Percentiles rank a stretch among this genome's conserved stretches.
Evolutionary conservation across 2,888 invertebrate genomes (phyloP).

Genomic region (Drosophila cracens): DNA sequence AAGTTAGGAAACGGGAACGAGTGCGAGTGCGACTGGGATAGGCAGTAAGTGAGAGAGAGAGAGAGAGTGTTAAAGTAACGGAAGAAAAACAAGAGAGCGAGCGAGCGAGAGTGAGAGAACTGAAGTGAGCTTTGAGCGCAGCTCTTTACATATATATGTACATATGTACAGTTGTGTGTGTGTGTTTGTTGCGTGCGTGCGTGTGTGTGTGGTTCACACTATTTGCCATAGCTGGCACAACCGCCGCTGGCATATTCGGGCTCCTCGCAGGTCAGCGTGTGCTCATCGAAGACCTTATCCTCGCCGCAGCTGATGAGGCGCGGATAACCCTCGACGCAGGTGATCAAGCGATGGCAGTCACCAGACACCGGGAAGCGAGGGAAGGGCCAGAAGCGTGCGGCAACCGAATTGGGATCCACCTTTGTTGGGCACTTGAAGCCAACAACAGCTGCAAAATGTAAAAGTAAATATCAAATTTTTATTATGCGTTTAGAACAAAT

Average conservation of each 20-base stretch:
- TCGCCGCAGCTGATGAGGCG: slow-evolving; percentile 95
- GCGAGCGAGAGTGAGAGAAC: slow-evolving; percentile 8
- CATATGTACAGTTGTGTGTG: slow-evolving; percentile 41
- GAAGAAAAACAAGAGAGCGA: neutral
- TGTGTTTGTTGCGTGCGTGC: neutral
- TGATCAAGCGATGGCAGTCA: slow-evolving; percentile 94
- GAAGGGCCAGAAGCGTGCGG: slow-evolving; percentile 96
- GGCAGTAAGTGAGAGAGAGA: slow-evolving; percentile 9
- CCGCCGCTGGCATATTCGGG: slow-evolving; percentile 82
- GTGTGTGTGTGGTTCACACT: slow-evolving; percentile 27
- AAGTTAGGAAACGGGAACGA: slow-evolving; percentile 21
- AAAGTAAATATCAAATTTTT: neutral
- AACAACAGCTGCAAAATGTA: slow-evolving; percentile 89
- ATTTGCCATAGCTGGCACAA: slow-evolving; percentile 82
- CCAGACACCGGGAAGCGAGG: slow-evolving; percentile 95
- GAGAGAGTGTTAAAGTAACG: neutral
- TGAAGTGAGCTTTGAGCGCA: slow-evolving; percentile 41
- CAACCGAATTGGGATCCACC: slow-evolving; percentile 91
- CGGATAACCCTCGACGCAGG: slow-evolving; percentile 95
- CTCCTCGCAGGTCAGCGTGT: slow-evolving; percentile 92
- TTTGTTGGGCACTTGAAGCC: slow-evolving; percentile 96
- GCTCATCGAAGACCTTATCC: slow-evolving; percentile 94
- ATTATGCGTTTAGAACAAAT: slow-evolving; percentile 24
- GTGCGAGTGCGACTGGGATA: slow-evolving; percentile 26
- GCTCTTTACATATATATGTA: slow-evolving; percentile 65